phyloP scores from a whole-genome alignment of 2,797 vertebrate genomes.

The Anguilla pacifica region DNA sequence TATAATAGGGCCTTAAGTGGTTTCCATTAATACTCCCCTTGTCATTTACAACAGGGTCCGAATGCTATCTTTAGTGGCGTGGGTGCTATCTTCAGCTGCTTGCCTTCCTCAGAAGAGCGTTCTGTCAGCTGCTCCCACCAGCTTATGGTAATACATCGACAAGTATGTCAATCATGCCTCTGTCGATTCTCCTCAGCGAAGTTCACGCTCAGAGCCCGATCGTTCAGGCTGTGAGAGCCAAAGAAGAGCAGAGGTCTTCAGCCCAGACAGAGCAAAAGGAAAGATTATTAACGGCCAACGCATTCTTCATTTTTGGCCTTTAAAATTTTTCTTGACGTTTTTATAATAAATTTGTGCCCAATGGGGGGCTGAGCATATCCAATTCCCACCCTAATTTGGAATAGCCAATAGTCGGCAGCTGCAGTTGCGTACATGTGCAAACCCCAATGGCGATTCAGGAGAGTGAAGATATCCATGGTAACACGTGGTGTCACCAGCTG shows the following conservation, averaged over 20 bases:
- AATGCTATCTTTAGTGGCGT: background rate
- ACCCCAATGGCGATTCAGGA: no score
- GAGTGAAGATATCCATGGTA: no score
- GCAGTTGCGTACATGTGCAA: no score
- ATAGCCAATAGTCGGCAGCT: no score
- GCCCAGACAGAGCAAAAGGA: slow-evolving; percentile 32
- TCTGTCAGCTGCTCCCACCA: slow-evolving; percentile 34
- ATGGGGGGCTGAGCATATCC: background rate
- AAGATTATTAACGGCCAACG: slow-evolving; percentile 46
- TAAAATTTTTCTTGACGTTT: background rate
- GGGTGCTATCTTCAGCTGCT: slow-evolving; percentile 52
- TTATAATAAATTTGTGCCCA: background rate
- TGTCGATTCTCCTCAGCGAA: slow-evolving; percentile 50
- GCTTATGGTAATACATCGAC: slow-evolving; percentile 35
- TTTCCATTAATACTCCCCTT: slow-evolving; percentile 63
- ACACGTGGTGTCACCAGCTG: background rate
- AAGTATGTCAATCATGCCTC: slow-evolving; percentile 54
- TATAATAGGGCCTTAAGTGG: slow-evolving; percentile 67
- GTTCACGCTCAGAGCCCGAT: slow-evolving; percentile 27
- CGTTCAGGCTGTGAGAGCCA: slow-evolving; percentile 37
- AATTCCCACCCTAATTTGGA: slow-evolving; percentile 16
- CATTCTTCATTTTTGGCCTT: slow-evolving; percentile 33
- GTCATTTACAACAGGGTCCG: slow-evolving; percentile 41
- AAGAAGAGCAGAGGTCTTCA: slow-evolving; percentile 41
- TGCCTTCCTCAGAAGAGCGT: slow-evolving; percentile 36